Evolutionary conservation across 2,888 invertebrate species (phyloP), one percentile per base, ranked within the genome.

Genomic region (Xestia xanthographa): DNA sequence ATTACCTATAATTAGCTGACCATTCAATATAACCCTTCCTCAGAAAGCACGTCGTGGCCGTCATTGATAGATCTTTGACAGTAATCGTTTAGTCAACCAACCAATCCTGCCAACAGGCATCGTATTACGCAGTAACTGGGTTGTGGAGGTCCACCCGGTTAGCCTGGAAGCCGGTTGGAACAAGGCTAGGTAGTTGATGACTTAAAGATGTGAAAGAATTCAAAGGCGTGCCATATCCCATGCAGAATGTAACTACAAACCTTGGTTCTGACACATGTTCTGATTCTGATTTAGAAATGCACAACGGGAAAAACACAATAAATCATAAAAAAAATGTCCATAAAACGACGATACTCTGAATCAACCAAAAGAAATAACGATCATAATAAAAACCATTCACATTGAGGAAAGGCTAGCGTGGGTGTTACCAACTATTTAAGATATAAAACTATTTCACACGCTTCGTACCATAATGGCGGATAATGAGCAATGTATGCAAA

Each of bases 401-500:
- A 68, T 68, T 70, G 69, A 72, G 48, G 65, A 75, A 76, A 67
- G 26, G 56, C 34, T 62, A 50, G 62, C 69, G 83, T 85, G 63
- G 86, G 72, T 62, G 68, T 43, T 60, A 9, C 41, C 43, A 62
- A 29, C 43, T 73, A 71, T 81, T 56, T 70, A 56, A 72, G 76
- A 77, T 41, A 73, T 58, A 68, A 77, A 83, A 84, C 80, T 86
- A 86, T 86, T 84, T 75, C 74, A 74, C 75, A 82, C 83, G 66
- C 67, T 76, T 56, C 62, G 56, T 65, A 48, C 74, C 68, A 58
- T 78, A 67, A 78, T 79, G 65, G 77, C n/a, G 60, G 78, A 79
- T 84, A 83, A 83, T 86, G 77, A 87, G 89, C 72, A 81, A 86
- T 87, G 80, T 84, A 87, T 85, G 87, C 85, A 80, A 88, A 88